phyloP scores from a whole-genome alignment of 2,888 invertebrate genomes.

The Agelastica alni region DNA sequence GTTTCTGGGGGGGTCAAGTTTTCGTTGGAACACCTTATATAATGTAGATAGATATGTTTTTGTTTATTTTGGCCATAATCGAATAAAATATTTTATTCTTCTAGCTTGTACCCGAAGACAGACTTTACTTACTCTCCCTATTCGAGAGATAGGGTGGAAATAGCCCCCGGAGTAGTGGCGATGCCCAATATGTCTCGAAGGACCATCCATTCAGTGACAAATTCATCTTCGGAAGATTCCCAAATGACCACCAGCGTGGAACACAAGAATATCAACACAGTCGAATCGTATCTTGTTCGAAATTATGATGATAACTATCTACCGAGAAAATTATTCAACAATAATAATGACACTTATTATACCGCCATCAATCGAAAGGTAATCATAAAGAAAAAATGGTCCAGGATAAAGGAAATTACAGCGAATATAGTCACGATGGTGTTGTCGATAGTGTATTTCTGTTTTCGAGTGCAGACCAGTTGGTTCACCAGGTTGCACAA shows the following conservation, averaged over 20 bases:
- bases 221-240: slow-evolving; percentile 20
- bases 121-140: slow-evolving; percentile 87
- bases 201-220: slow-evolving; percentile 58
- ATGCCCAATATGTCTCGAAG: slow-evolving; percentile 90
- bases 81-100: slow-evolving; percentile 41
- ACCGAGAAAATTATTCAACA: slow-evolving; percentile 35
- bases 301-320: slow-evolving; percentile 8
- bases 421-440: slow-evolving; percentile 37
- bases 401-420: slow-evolving; percentile 24
- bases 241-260: slow-evolving; percentile 22
- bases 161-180: slow-evolving; percentile 78
- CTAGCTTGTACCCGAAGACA: slow-evolving; percentile 85
- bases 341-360: slow-evolving; percentile 35
- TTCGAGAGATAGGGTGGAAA: slow-evolving; percentile 79
- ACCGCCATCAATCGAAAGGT: slow-evolving; percentile 19
- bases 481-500: slow-evolving; percentile 48
- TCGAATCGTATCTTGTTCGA: slow-evolving; percentile 33
- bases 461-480: slow-evolving; percentile 41
- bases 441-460: slow-evolving; percentile 36
- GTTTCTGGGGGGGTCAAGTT: too few relatives aligned
- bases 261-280: slow-evolving; percentile 49
- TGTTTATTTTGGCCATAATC: too few relatives aligned
- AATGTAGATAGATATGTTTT: too few relatives aligned
- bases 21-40: too few relatives aligned
- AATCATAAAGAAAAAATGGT: slow-evolving; percentile 29